These are phyloP conservation scores for Temnothorax unifasciatus DNA, from an alignment of 2,888 invertebrate genomes.

Conservation along the genomic window DNA sequence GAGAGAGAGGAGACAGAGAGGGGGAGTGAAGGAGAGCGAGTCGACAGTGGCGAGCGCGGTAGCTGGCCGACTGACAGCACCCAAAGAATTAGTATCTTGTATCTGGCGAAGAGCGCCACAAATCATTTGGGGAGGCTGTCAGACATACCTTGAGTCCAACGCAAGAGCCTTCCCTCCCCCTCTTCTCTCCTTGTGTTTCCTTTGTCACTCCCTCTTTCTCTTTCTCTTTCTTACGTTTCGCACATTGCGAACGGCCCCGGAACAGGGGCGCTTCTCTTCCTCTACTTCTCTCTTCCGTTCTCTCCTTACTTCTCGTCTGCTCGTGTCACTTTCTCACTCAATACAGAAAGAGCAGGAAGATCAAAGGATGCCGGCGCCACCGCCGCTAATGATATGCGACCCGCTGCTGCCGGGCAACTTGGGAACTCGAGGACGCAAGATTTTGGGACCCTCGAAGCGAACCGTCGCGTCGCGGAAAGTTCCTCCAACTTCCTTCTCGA, in stretches of 20 bases:
- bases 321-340: constrained; percentile 51
- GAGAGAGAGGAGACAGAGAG: not conserved
- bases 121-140: constrained; percentile 77
- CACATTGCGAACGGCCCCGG: constrained; percentile 21
- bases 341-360: constrained; percentile 62
- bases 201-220: constrained; percentile 9
- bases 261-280: constrained; percentile 29
- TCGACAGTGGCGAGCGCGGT: constrained; percentile 73
- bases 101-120: constrained; percentile 74
- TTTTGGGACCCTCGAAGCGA: constrained; percentile 25
- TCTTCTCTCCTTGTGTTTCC: constrained; percentile 21
- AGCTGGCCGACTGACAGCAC: constrained; percentile 70
- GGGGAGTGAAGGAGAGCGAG: constrained; percentile 32
- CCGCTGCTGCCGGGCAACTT: constrained; percentile 58
- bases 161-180: constrained; percentile 14
- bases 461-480: not conserved
- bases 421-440: constrained; percentile 50
- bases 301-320: not conserved
- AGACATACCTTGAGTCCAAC: constrained; percentile 64
- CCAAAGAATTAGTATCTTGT: constrained; percentile 76
- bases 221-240: constrained; percentile 14
- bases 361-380: constrained; percentile 76
- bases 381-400: constrained; percentile 78
- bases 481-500: not conserved
- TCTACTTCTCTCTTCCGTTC: constrained; percentile 26